These are phyloP conservation scores for Ommatoiulus sabulosus DNA, from an alignment of 2,888 invertebrate genomes.

Conservation along the genomic window DNA sequence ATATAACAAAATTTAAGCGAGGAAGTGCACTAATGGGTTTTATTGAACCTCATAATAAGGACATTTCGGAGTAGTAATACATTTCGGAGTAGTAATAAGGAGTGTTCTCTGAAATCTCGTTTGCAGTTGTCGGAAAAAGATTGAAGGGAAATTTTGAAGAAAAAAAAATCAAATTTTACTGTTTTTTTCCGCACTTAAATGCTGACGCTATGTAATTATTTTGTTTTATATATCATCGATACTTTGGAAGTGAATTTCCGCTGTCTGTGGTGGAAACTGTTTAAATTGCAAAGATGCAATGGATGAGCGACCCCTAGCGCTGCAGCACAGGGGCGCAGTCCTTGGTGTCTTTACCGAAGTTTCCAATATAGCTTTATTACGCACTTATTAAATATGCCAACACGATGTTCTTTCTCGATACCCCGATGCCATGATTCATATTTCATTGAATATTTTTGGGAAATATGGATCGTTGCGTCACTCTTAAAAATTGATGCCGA, in stretches of 20 bases:
- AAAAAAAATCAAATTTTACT: no score
- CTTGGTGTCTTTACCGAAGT: neutral
- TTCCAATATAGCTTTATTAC: neutral
- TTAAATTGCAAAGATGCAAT: neutral
- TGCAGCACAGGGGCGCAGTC: neutral
- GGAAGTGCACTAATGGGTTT: no score
- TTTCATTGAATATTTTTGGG: constrained; percentile 2
- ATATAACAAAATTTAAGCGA: no score
- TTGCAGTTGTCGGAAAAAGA: no score
- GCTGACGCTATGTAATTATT: neutral
- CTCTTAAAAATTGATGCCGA: constrained; percentile 40
- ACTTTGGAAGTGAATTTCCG: no score
- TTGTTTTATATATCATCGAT: neutral
- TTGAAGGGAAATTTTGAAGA: no score
- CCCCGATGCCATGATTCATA: constrained; percentile 4
- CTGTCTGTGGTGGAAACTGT: no score
- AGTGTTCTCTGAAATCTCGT: no score
- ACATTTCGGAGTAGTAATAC: no score
- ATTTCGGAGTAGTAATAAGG: no score
- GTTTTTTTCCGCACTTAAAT: no score
- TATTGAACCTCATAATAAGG: no score
- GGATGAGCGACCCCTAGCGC: neutral
- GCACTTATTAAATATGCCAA: constrained; percentile 11
- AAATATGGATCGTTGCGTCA: constrained; percentile 7
- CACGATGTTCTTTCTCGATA: neutral